Percentiles rank a stretch among this genome's conserved stretches.
phyloP scores from a whole-genome alignment of 2,888 invertebrate genomes.

The Caenorhabditis imperialis region DNA sequence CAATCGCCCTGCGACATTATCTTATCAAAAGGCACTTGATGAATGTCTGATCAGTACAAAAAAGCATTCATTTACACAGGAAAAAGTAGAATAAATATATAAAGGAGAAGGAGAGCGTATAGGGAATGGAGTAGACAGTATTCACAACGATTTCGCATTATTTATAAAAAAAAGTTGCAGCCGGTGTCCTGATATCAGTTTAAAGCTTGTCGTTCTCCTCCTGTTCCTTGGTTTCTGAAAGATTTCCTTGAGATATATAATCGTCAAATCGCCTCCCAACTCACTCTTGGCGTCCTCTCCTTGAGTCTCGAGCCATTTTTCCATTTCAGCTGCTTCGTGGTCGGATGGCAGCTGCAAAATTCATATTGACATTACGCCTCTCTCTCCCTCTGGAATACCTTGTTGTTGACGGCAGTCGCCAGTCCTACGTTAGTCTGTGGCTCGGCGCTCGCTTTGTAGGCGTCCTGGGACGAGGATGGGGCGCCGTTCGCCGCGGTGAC shows the following conservation, averaged over 20 bases:
- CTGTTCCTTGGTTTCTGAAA: constrained; percentile 46
- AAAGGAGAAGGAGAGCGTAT: constrained; percentile 10
- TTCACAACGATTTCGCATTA: constrained; percentile 44
- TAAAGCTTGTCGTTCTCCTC: constrained; percentile 54
- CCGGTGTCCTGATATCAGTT: neutral
- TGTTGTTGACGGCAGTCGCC: constrained; percentile 58
- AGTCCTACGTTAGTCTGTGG: constrained; percentile 62
- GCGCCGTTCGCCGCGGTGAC: constrained; percentile 50
- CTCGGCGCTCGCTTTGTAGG: constrained; percentile 62
- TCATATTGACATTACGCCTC: neutral
- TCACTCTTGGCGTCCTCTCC: constrained; percentile 34
- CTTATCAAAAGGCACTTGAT: too few relatives aligned
- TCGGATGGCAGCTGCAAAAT: constrained; percentile 55
- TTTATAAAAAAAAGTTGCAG: neutral
- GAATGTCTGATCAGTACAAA: too few relatives aligned
- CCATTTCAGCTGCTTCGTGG: constrained; percentile 63
- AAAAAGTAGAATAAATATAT: constrained; percentile 10
- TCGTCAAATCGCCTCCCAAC: neutral
- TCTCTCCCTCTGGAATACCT: constrained; percentile 5
- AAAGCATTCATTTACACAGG: constrained; percentile 36
- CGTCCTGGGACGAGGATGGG: constrained; percentile 39
- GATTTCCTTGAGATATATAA: too few relatives aligned
- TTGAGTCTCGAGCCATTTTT: constrained; percentile 61
- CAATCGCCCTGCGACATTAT: too few relatives aligned
- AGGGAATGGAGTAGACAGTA: constrained; percentile 40